Evolutionary conservation across 2,113 vertebrate genomes (phyloP), one percentile per base, ranked within the genome.

Genomic region (Scortum barcoo): DNA sequence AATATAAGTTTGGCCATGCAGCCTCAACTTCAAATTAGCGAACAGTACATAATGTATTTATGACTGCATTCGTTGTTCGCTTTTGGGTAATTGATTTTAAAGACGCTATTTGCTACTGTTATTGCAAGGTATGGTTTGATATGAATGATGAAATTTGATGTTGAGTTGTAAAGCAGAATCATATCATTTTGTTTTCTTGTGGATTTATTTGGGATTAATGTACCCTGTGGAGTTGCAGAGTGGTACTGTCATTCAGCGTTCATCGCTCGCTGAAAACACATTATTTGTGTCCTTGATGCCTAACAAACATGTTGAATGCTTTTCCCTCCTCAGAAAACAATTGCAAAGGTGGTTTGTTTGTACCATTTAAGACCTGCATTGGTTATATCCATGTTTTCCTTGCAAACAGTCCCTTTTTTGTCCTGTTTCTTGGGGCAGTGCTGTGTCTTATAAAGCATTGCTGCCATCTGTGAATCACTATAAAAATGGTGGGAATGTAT

Each of bases 1-100:
- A 68, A 68, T 62, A 68, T 26, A 69, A 65, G 44, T 77, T 76
- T 78, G 6, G 42, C 53, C 17, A 20, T 36, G 26, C 46, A 69
- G 46, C 10, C 76, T 70, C 6, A 71, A 76, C 26, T 77, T 62
- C 50, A 54, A 38, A 57, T 86, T 26, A 68, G 56, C n/a, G 42
- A 48, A 7, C 14, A 68, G 38, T 74, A 40, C 7, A 53, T 53
- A 33, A 33, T 9, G 0, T 58, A 42, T 36, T 76, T 28, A 50
- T 65, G n/a, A n/a, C n/a, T n/a, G n/a, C n/a, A n/a, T n/a, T n/a
- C n/a, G 14, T 74, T 42, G 30, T n/a, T 68, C 67, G 9, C 19
- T 69, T 61, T 80, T 33, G 53, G 50, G 24, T 60, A 51, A 73
- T 78, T 71, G 3, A n/a, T 58, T 75, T 56, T 72, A 22, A 26